Conservation (phyloP, 2,797 vertebrate genomes). For the Hippocampus kuda region DNA sequence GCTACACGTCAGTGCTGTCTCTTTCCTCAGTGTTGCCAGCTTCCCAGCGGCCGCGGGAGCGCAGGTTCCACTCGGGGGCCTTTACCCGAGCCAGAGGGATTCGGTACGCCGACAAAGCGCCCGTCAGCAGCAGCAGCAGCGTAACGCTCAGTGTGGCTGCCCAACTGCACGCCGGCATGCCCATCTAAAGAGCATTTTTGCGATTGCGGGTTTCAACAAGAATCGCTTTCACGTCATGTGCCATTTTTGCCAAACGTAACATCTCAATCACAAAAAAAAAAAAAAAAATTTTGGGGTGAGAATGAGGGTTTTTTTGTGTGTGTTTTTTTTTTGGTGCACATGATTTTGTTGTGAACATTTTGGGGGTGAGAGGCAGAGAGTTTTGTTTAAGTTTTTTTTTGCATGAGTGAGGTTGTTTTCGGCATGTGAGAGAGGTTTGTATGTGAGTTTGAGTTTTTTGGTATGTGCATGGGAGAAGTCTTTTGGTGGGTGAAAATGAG, state of each 20-base stretch:
- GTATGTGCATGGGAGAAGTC: too few relatives aligned
- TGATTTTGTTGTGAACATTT: too few relatives aligned
- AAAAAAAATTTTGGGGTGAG: background rate
- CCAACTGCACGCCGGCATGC: slow-evolving; percentile 68
- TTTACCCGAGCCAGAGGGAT: slow-evolving; percentile 49
- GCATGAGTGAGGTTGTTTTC: too few relatives aligned
- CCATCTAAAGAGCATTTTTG: slow-evolving; percentile 38
- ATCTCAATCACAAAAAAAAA: background rate
- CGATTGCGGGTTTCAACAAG: background rate
- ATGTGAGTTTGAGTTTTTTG: too few relatives aligned
- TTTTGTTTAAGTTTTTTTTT: too few relatives aligned
- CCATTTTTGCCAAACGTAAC: background rate
- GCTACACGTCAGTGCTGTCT: slow-evolving; percentile 47
- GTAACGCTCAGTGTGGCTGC: slow-evolving; percentile 53
- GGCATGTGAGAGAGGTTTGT: too few relatives aligned
- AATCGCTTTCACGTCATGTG: background rate
- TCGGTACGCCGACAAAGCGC: slow-evolving; percentile 45
- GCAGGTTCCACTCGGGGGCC: slow-evolving; percentile 55
- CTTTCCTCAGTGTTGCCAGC: slow-evolving; percentile 27
- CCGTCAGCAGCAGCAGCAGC: slow-evolving; percentile 59
- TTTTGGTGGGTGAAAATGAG: too few relatives aligned
- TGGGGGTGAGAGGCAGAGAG: too few relatives aligned
- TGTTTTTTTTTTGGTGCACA: too few relatives aligned
- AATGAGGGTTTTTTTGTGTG: too few relatives aligned
- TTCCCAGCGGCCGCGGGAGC: slow-evolving; percentile 36